Conservation (phyloP, 92 coral and sea anemone genomes). For the Umimayanthus chanpuru region DNA sequence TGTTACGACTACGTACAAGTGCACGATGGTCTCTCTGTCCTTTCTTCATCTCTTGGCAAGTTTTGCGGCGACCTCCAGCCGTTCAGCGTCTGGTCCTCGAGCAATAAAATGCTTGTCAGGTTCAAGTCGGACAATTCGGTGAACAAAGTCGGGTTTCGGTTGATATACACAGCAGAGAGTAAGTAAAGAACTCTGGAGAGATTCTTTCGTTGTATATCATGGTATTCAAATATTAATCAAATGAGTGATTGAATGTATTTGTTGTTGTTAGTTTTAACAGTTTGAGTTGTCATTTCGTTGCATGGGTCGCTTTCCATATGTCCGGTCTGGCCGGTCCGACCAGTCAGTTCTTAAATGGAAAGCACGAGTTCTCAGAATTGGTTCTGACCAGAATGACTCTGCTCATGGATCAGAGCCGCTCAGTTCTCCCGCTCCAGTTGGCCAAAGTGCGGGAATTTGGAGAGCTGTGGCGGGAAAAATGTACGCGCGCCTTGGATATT, state of each 20-base stretch:
- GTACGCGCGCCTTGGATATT: too few relatives aligned
- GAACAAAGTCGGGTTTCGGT: conserved; percentile 61
- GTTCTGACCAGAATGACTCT: too few relatives aligned
- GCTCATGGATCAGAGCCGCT: too few relatives aligned
- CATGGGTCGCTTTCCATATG: too few relatives aligned
- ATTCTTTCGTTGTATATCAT: neutral
- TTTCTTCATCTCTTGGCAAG: conserved; percentile 69
- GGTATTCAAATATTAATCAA: neutral
- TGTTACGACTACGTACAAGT: conserved; percentile 85
- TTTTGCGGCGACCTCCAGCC: conserved; percentile 67
- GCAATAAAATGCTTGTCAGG: conserved; percentile 61
- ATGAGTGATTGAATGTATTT: neutral
- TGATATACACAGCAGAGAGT: conserved; percentile 66
- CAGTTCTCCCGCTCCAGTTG: too few relatives aligned
- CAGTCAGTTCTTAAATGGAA: too few relatives aligned
- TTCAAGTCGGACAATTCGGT: conserved; percentile 66
- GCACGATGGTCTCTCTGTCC: conserved; percentile 56
- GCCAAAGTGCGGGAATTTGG: too few relatives aligned
- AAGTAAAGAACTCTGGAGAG: neutral
- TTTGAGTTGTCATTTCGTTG: neutral
- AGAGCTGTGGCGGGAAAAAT: too few relatives aligned
- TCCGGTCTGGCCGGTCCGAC: too few relatives aligned
- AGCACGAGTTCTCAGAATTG: too few relatives aligned
- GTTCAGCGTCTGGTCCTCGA: conserved; percentile 60
- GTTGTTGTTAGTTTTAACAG: neutral